Evolutionary conservation across 2,113 vertebrate genomes (phyloP).

Genomic region (Brachypodius melanocephalos): DNA sequence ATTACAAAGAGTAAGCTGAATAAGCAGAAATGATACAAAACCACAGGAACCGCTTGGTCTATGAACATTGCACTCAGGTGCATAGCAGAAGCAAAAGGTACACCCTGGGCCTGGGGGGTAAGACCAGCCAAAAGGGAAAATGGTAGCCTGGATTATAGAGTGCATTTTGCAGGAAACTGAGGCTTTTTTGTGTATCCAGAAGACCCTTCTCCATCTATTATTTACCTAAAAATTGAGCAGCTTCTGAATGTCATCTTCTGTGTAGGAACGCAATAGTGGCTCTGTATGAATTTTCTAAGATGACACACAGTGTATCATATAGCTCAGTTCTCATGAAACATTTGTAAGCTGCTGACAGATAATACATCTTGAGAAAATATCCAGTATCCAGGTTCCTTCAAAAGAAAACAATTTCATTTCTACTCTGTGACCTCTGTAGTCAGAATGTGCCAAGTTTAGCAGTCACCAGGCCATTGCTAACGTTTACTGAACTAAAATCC

Average conservation of each 20-base stretch:
- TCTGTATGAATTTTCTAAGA: not conserved
- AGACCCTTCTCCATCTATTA: not conserved
- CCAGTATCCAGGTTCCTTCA: not conserved
- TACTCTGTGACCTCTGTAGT: rapidly evolving
- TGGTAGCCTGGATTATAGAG: not conserved
- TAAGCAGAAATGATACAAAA: not conserved
- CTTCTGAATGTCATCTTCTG: not conserved
- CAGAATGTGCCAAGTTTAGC: not conserved
- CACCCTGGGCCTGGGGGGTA: rapidly evolving
- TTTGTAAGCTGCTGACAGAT: not conserved
- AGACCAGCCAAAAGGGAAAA: not conserved
- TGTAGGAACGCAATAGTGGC: not conserved
- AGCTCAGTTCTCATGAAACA: not conserved
- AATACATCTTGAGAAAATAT: not conserved
- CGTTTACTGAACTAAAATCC: not conserved
- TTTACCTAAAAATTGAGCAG: not conserved
- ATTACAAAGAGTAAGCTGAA: not conserved
- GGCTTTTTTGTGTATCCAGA: not conserved
- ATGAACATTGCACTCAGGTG: rapidly evolving
- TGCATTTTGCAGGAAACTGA: not conserved
- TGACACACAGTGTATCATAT: not conserved
- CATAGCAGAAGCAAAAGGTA: not conserved
- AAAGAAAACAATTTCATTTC: not conserved
- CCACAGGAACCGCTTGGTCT: not conserved
- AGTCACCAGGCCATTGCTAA: not conserved